These are phyloP conservation scores for Sarcophaga carnaria DNA, from an alignment of 2,888 invertebrate genomes.

Conservation along the genomic window DNA sequence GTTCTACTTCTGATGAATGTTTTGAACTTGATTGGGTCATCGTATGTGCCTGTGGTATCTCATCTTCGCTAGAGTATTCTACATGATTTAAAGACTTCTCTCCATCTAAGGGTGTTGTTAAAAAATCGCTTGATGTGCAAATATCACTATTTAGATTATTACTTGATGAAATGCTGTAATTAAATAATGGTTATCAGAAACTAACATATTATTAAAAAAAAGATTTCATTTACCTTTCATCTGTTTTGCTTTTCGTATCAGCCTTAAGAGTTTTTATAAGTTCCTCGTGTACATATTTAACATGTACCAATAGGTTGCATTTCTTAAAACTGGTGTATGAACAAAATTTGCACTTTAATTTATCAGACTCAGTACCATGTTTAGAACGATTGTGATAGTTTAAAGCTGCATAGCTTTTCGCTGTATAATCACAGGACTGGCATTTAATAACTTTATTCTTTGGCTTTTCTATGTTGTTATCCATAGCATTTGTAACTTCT, in stretches of 20 bases:
- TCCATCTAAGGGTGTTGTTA: not conserved
- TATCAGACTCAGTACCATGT: slow-evolving; percentile 59
- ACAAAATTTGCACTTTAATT: slow-evolving; percentile 65
- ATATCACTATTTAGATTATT: not conserved
- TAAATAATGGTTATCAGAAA: not conserved
- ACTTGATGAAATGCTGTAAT: not conserved
- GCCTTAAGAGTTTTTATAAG: slow-evolving; percentile 47
- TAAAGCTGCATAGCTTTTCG: slow-evolving; percentile 52
- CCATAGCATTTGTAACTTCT: not conserved
- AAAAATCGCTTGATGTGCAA: not conserved
- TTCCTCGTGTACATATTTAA: slow-evolving; percentile 51
- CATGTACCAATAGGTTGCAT: slow-evolving; percentile 53
- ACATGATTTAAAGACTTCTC: not conserved
- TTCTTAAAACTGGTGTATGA: slow-evolving; percentile 38
- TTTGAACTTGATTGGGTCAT: not conserved
- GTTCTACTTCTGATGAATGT: not conserved
- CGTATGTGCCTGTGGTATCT: slow-evolving; percentile 7
- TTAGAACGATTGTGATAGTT: slow-evolving; percentile 59
- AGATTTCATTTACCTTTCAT: not conserved
- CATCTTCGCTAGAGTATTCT: slow-evolving; percentile 29
- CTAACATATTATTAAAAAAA: not conserved
- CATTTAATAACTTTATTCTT: slow-evolving; percentile 50
- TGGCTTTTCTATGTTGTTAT: not conserved
- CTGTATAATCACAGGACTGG: slow-evolving; percentile 56
- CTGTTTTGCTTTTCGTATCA: not conserved